These are phyloP conservation scores for Phytoseiulus persimilis DNA, from an alignment of 2,888 invertebrate species.

Conservation along the genomic window DNA sequence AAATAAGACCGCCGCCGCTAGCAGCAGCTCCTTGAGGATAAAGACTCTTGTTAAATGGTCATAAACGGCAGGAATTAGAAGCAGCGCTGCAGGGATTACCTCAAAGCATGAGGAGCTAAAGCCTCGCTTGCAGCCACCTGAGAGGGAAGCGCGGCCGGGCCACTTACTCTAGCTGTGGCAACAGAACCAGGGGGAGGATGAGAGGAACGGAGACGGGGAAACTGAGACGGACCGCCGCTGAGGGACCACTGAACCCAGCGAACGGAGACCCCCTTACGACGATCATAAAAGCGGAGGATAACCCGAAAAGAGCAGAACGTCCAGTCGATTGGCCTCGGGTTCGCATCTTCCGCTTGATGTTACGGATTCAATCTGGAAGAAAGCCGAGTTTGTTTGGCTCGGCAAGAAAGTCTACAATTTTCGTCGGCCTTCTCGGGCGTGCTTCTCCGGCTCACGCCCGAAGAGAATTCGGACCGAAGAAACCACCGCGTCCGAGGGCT, in stretches of 20 bases:
- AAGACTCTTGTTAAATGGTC: slow-evolving; percentile 36
- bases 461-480: too few relatives aligned
- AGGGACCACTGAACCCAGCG: neutral
- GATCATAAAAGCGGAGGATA: too few relatives aligned
- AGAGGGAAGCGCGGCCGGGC: neutral
- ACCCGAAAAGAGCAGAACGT: too few relatives aligned
- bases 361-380: too few relatives aligned
- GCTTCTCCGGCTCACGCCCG: too few relatives aligned
- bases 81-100: neutral
- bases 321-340: too few relatives aligned
- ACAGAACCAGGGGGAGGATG: neutral
- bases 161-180: neutral
- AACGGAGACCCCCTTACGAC: too few relatives aligned
- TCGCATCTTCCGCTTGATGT: too few relatives aligned
- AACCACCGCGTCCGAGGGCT: too few relatives aligned
- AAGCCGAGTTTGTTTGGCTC: too few relatives aligned
- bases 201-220: neutral
- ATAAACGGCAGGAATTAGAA: slow-evolving; percentile 38
- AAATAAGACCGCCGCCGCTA: neutral
- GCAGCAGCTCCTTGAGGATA: neutral
- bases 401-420: too few relatives aligned
- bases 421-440: too few relatives aligned
- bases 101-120: neutral
- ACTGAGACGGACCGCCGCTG: neutral
- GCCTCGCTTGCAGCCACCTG: neutral